Evolutionary conservation across 2,797 vertebrate species (phyloP), one percentile per base, ranked within the genome.

Genomic region (Linurgus olivaceus): DNA sequence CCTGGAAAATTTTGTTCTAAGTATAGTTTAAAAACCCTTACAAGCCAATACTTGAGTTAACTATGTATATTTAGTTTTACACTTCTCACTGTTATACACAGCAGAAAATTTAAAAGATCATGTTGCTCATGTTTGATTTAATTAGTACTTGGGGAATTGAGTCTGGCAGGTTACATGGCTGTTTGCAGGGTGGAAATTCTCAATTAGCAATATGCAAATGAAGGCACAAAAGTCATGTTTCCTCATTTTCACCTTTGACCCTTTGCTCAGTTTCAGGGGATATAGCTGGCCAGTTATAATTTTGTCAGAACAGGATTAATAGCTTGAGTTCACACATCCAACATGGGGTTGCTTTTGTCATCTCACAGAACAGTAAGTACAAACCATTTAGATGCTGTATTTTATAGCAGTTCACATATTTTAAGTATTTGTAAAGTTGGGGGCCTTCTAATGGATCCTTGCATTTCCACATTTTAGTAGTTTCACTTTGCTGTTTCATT

Each of bases 151-250:
- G 45, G 93, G 91, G 81, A 96, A 77, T 45, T 75, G 42, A 61
- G 61, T 84, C 94, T 94, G 52, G 54, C 33, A 82, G 61, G 75
- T 85, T 91, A 93, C 78, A 38, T 48, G 55, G 47, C 50, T 89
- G 26, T 48, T 94, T 76, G 28, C 54, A 74, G 68, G 55, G 71
- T 88, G 58, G 54, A 94, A 95, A 79, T 80, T 89, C 93, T 90
- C 89, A 93, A 95, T 96, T 94, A 95, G 33, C 62, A 81, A 26
- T 80, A 67, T 81, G 68, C 23, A 96, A 89, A 95, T 95, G 73
- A 95, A 81, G 35, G 45, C 7, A 62, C 61, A 80, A 65, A 94
- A 93, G 50, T 47, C 70, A 68, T 87, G 52, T 80, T 93, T 95
- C 66, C 58, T 94, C 47, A 88, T 95, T 95, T 90, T 90, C 90